Conservation (phyloP, 2,888 invertebrate genomes). For the Holacanthella duospinosa region DNA sequence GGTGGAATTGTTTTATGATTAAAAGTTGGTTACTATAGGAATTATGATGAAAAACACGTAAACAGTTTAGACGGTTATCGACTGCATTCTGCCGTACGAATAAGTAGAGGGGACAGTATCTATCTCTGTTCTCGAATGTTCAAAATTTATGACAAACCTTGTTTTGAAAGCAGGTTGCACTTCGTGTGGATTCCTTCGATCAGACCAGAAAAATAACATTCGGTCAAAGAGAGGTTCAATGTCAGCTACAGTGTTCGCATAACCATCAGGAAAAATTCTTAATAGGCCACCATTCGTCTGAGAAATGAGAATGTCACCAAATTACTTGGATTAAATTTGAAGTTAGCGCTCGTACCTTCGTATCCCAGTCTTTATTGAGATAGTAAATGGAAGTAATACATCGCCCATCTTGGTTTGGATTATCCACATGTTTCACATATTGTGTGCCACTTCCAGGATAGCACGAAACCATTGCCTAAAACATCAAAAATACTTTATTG, state of each 20-base stretch:
- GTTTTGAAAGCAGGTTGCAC: slow-evolving; percentile 84
- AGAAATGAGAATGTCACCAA: slow-evolving; percentile 4
- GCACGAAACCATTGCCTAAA: slow-evolving; percentile 95
- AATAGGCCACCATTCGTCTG: slow-evolving; percentile 67
- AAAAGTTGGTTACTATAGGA: too few species aligned
- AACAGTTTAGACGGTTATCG: too few species aligned
- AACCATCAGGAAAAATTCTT: slow-evolving; percentile 82
- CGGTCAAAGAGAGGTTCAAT: slow-evolving; percentile 89
- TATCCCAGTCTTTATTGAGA: slow-evolving; percentile 88
- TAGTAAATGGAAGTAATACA: slow-evolving; percentile 97
- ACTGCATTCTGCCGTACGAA: too few species aligned
- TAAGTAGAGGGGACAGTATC: too few species aligned
- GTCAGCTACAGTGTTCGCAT: slow-evolving; percentile 68
- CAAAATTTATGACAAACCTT: slow-evolving; percentile 41
- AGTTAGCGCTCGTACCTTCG: slow-evolving; percentile 48
- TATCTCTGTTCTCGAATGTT: too few species aligned
- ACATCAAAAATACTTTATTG: slow-evolving; percentile 33
- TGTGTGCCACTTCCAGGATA: slow-evolving; percentile 90
- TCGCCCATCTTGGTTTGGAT: slow-evolving; percentile 90
- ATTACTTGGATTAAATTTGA: too few species aligned
- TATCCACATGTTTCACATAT: slow-evolving; percentile 96
- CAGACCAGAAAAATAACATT: slow-evolving; percentile 95
- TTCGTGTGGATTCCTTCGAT: slow-evolving; percentile 90
- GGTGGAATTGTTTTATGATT: too few species aligned
- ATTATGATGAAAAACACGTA: too few species aligned